Conservation (phyloP, 2,888 invertebrate genomes). For the Xestia c-nigrum region DNA sequence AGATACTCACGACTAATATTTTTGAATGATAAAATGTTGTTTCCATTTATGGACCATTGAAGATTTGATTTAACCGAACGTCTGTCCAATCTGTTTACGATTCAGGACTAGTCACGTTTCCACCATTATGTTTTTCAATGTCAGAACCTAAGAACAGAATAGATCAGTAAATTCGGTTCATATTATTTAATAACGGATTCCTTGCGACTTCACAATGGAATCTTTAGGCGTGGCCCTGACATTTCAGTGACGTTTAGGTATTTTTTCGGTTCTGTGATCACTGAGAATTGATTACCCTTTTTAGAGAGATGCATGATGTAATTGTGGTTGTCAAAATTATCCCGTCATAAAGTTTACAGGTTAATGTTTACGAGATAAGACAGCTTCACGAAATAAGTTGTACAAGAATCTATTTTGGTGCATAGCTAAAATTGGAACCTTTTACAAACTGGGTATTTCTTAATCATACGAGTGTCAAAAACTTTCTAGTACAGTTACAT, state of each 20-base stretch:
- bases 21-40: slow-evolving; percentile 11
- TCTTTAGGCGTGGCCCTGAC: slow-evolving; percentile 77
- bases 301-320: slow-evolving; percentile 43
- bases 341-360: neutral
- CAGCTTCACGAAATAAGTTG: neutral
- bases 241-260: slow-evolving; percentile 73
- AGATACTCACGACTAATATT: neutral
- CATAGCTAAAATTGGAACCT: neutral
- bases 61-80: slow-evolving; percentile 24
- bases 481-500: neutral
- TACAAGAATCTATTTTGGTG: neutral
- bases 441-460: neutral
- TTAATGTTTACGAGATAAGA: neutral
- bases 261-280: slow-evolving; percentile 68
- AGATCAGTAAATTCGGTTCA: slow-evolving; percentile 68
- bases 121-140: slow-evolving; percentile 74
- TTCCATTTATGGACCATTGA: slow-evolving; percentile 6
- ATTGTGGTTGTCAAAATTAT: slow-evolving; percentile 25
- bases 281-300: slow-evolving; percentile 81
- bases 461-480: neutral
- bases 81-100: slow-evolving; percentile 59
- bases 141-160: slow-evolving; percentile 71
- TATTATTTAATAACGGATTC: slow-evolving; percentile 74
- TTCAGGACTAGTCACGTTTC: slow-evolving; percentile 74
- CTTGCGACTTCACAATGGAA: slow-evolving; percentile 70